A percentile compares a stretch with the other conserved stretches of the same genome.
phyloP scores from a whole-genome alignment of 2,797 vertebrate species.

The Sebastes jordani region DNA sequence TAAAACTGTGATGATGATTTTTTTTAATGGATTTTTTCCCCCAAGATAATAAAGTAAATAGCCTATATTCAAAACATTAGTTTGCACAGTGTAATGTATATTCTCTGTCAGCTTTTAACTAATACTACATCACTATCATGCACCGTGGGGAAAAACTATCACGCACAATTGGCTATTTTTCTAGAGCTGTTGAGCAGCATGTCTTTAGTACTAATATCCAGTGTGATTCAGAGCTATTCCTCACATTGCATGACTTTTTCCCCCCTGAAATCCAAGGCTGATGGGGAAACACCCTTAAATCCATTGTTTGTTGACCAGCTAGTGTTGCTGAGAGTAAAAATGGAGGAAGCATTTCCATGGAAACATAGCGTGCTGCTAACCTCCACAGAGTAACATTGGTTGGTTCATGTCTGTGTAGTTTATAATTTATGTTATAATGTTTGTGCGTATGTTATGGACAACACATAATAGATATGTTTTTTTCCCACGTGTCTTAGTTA shows the following conservation, averaged over 20 bases:
- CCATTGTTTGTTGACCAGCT: slow-evolving; percentile 10
- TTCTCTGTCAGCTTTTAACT: not conserved
- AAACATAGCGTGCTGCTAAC: not conserved
- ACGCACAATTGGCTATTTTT: not conserved
- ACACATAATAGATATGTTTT: not conserved
- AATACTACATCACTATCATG: not conserved
- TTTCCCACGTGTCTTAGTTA: not conserved
- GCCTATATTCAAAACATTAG: not conserved
- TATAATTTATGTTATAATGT: not conserved
- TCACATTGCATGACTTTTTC: not conserved
- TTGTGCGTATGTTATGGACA: not conserved
- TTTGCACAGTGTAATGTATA: not conserved
- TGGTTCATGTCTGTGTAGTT: not conserved
- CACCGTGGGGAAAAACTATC: not conserved
- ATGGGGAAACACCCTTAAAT: slow-evolving; percentile 9
- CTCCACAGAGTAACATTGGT: not conserved
- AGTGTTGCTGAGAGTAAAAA: not conserved
- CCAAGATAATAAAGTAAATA: too few species aligned
- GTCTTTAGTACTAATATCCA: not conserved
- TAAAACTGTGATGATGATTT: not conserved
- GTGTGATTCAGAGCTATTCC: not conserved
- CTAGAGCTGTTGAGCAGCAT: not conserved
- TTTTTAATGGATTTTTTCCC: too few species aligned
- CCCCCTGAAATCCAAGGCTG: not conserved
- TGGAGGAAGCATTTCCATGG: not conserved